Evolutionary conservation across 2,797 vertebrate genomes (phyloP), one percentile per base, ranked within the genome.

Genomic region (Sciurus vulgaris): DNA sequence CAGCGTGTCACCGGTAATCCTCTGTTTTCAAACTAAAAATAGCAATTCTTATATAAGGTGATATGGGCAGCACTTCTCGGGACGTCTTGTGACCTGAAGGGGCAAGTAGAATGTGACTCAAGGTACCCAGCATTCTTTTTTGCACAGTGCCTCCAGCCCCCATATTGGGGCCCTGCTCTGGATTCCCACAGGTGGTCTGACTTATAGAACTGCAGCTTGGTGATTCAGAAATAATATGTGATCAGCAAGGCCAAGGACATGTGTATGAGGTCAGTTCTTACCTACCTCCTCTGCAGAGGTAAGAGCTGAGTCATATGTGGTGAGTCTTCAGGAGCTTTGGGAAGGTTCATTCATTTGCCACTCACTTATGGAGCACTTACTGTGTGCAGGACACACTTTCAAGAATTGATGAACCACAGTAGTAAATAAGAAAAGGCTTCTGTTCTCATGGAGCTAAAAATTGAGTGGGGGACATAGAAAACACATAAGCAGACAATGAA

Each of bases 11-110:
- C 51, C 47, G 44, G 84, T 84, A 17, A 65, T 63, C 69, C 51
- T 22, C 6, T 35, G 76, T 81, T 79, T 89, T 70, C 67, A 77
- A 38, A 56, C 76, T 88, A 26, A 89, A 96, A 93, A 85, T 28
- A 94, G 84, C 17, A 7, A 74, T 79, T 81, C 76, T 90, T 85
- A 86, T 18, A 30, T 59, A 38, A 82, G 77, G 74, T 30, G 12
- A 6, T 85, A 35, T 91, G 90, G 49, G 65, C 73, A 28, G 83
- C 41, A 1, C 47, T 61, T 81, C 54, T 61, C 28, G 38, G 67
- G 7, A 86, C 5, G 18, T 35, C 54, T 44, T 72, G 47, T 69
- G 82, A 69, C 67, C 73, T 92, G 22, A 61, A 38, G 61, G 7
- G 15, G 3, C 6, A 3, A 56, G 65, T 0, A 41, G 61, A 7